Conservation (phyloP, 1,140 invertebrate genomes). For the Papilio dardanus region DNA sequence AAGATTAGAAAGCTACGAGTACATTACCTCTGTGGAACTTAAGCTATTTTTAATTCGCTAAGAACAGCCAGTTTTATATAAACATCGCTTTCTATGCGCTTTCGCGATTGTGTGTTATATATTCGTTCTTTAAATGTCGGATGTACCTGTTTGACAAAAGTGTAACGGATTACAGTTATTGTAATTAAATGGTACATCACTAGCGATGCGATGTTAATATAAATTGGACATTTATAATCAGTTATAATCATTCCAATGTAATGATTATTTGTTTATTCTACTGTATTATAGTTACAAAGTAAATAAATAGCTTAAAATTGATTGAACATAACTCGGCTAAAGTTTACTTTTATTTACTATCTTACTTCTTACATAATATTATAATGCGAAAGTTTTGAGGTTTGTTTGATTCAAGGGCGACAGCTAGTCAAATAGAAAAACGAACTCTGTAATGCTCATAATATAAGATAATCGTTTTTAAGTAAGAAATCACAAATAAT, state of each 20-base stretch:
- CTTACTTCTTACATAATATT: too few species aligned
- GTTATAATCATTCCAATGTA: neutral
- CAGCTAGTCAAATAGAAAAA: too few species aligned
- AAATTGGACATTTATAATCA: conserved; percentile 1
- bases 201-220: conserved; percentile 4
- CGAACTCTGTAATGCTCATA: too few species aligned
- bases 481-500: neutral
- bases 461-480: neutral
- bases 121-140: conserved; percentile 67
- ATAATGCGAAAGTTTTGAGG: too few species aligned
- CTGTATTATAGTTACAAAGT: too few species aligned
- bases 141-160: conserved; percentile 60
- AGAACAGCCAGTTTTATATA: neutral
- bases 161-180: conserved; percentile 48
- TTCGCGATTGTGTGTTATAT: conserved; percentile 28
- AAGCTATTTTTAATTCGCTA: too few species aligned
- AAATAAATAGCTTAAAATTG: too few species aligned
- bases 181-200: conserved; percentile 32
- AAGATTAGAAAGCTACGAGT: too few species aligned
- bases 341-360: too few species aligned
- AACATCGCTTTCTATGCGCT: neutral
- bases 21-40: too few species aligned
- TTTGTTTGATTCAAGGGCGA: too few species aligned
- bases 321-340: too few species aligned
- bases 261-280: neutral